phyloP scores from a whole-genome alignment of 2,113 vertebrate species.

The Heliornis fulica region DNA sequence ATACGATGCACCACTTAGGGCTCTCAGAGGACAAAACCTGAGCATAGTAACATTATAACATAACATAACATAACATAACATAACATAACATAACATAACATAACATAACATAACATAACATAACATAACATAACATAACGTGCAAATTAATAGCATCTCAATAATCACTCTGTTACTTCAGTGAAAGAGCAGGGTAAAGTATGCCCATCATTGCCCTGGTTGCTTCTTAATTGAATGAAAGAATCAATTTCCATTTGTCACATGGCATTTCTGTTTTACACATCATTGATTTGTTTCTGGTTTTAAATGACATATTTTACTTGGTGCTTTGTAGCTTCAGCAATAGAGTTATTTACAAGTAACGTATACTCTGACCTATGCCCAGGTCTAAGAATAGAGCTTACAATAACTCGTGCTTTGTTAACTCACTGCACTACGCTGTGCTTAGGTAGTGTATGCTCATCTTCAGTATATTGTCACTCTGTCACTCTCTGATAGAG shows the following conservation, averaged over 20 bases:
- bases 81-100: neutral
- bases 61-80: neutral
- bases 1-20: neutral
- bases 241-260: slow-evolving; percentile 27
- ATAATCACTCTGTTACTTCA: neutral
- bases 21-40: neutral
- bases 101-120: neutral
- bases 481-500: neutral
- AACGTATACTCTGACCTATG: fast-evolving
- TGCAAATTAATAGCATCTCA: neutral
- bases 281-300: neutral
- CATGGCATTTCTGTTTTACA: neutral
- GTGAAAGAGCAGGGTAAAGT: neutral
- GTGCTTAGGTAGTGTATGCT: fast-evolving
- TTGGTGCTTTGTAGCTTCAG: neutral
- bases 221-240: neutral
- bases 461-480: neutral
- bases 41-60: neutral
- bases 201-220: neutral
- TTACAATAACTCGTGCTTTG: neutral
- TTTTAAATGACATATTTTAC: neutral
- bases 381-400: neutral
- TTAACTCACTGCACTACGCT: neutral
- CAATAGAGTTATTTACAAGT: neutral
- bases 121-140: neutral